Conservation (phyloP, 2,888 invertebrate genomes). For the Malacosoma neustria region DNA sequence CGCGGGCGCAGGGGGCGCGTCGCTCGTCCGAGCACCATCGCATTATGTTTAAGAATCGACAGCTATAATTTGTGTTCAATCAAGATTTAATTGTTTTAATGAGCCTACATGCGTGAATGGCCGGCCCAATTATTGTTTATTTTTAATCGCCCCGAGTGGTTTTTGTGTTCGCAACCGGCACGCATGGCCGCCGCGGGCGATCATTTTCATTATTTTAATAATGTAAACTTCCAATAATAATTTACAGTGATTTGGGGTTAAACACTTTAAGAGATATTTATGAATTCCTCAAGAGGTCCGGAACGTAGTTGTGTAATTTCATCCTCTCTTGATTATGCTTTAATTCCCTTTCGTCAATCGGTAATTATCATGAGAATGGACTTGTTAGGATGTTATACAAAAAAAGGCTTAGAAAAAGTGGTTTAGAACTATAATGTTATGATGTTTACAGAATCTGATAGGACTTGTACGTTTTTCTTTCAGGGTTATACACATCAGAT, state of each 20-base stretch:
- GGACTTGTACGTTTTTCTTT: no score
- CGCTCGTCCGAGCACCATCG: constrained; percentile 59
- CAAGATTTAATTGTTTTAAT: constrained; percentile 76
- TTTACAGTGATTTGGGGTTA: constrained; percentile 74
- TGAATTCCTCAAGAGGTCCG: constrained; percentile 52
- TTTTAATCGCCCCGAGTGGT: constrained; percentile 74
- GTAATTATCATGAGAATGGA: constrained; percentile 5
- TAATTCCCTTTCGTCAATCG: constrained; percentile 35
- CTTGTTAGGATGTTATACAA: no score
- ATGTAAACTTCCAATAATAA: constrained; percentile 75
- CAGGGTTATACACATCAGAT: no score
- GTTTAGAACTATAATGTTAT: no score
- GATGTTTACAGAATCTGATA: no score
- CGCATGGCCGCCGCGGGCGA: constrained; percentile 66
- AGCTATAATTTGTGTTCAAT: constrained; percentile 76
- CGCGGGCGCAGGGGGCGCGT: constrained; percentile 46
- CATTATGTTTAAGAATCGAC: constrained; percentile 73
- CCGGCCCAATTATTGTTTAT: constrained; percentile 75
- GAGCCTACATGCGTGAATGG: constrained; percentile 74
- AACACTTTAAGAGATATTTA: constrained; percentile 72
- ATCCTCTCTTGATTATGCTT: constrained; percentile 36
- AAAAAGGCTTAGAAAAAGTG: no score
- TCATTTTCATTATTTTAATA: constrained; percentile 76
- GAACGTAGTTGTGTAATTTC: constrained; percentile 56
- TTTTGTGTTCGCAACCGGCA: constrained; percentile 71